Base-by-base conservation (phyloP, 2,797 vertebrate species). In the Scolopax rusticola region DNA sequence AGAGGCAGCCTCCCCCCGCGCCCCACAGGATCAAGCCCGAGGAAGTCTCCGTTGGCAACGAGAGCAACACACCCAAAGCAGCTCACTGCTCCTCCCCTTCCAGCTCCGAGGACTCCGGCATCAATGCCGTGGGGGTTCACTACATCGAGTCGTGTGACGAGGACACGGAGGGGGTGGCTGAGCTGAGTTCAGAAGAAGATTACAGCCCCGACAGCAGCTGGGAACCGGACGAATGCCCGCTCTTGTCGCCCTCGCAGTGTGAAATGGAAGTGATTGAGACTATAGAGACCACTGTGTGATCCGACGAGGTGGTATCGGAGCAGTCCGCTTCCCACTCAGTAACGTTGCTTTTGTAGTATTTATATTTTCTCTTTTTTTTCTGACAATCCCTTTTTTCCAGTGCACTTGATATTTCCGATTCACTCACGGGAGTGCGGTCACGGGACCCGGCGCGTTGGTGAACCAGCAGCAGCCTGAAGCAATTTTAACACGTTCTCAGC, bases 231-330 rank as follows among this genome's bases (percentile, higher is more conserved):
- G 99, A 99, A 56, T 99, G 99, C 96, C 98, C 98, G 10, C 98
- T 99, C 50, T 98, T 99, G n/a, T 99, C 99, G 3, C 99, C 99
- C 2, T 99, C 99, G 7, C 99, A 99, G 97, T 99, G 99, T 0
- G 98, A 99, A 89, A 98, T 99, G 97, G 99, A 99, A 97, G 99
- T 99, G 98, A 99, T 99, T 6, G 99, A 99, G 97, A 99, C 99
- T 88, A 99, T 99, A 76, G 99, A 99, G 98, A 99, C 99, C 96
- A 99, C 99, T 67, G 99, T 99, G 97, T 99, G 98, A 99, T 79
- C 33, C 25, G 2, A 21, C 28, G 3, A 48, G 83, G 27, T 6
- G 87, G 61, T 43, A 21, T 5, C 28, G 12, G 54, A 88, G 23
- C 61, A 83, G 95, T 69, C 93, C 96, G 12, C 41, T 87, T 27